phyloP scores from a whole-genome alignment of 2,888 invertebrate species.

The Brassicogethes aeneus region DNA sequence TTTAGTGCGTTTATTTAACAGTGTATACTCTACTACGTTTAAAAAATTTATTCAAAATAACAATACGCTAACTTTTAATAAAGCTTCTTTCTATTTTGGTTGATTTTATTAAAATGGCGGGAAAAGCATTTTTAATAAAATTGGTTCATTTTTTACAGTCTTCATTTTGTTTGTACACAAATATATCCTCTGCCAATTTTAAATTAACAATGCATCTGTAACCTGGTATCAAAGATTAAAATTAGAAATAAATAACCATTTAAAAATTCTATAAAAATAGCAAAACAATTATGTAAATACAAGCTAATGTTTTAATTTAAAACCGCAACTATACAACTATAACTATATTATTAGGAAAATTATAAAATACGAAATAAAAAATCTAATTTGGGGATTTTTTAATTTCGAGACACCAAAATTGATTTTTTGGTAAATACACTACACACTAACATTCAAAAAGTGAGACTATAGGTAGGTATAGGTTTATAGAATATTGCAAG shows the following conservation, averaged over 20 bases:
- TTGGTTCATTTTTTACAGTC: constrained; percentile 5
- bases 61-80: constrained; percentile 11
- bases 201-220: background rate
- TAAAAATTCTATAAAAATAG: too few species aligned
- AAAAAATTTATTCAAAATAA: constrained; percentile 23
- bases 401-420: background rate
- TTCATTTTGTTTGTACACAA: constrained; percentile 4
- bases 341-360: too few species aligned
- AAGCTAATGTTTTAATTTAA: too few species aligned
- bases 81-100: constrained; percentile 8
- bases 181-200: constrained; percentile 1
- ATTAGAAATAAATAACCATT: too few species aligned
- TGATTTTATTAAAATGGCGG: background rate
- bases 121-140: constrained; percentile 5
- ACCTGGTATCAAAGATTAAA: too few species aligned
- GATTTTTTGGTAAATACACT: constrained; percentile 6
- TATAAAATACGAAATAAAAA: too few species aligned
- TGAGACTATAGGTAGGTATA: constrained; percentile 25
- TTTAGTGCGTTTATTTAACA: constrained; percentile 32
- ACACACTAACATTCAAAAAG: constrained; percentile 25
- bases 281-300: too few species aligned
- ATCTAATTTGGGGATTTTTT: too few species aligned
- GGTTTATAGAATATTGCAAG: constrained; percentile 21
- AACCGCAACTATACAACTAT: too few species aligned
- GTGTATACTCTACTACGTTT: constrained; percentile 27